Base-by-base conservation (phyloP, 2,113 vertebrate genomes). In the Callipepla squamata region DNA sequence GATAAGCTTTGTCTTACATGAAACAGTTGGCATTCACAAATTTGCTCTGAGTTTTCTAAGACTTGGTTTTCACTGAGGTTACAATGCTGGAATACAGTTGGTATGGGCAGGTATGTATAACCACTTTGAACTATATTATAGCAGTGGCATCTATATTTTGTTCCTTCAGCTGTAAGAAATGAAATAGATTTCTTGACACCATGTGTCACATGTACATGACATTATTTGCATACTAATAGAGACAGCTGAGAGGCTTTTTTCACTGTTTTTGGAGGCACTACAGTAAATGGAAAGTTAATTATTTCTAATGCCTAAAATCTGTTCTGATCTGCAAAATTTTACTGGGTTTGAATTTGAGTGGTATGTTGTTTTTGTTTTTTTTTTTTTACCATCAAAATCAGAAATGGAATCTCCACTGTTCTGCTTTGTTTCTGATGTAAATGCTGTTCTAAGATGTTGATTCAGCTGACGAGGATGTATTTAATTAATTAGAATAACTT, bases 11-110 rank as follows among this genome's bases (percentile, higher is more conserved):
- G 89, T 96, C 97, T 88, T 96, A 92, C 94, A 96, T 94, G 95
- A 97, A 95, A 94, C 94, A 87, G 96, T 80, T 93, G 83, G 61
- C 92, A 86, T 93, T 97, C 92, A 83, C 44, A 48, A 84, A 89
- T 85, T 87, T 94, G 86, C 97, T 96, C 93, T 84, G 89, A 96
- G 89, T 94, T 91, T 95, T 94, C 91, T 92, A 95, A 96, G 77
- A 51, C 38, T 92, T 96, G 91, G 88, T 90, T 96, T 85, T 97
- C 66, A 47, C 80, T 68, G 94, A 92, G 72, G 85, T 93, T 97
- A 98, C 97, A 78, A 99, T 99, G 99, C 97, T 99, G 98, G 98
- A 99, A 98, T 99, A 99, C 98, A 98, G 98, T 96, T 99, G 99
- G 98, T 99, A 98, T 93, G 98, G 98, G 85, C 99, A 99, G 99